Percentiles rank a stretch among this genome's conserved stretches.
phyloP scores from a whole-genome alignment of 2,113 vertebrate species.

The Trogon surrucura region DNA sequence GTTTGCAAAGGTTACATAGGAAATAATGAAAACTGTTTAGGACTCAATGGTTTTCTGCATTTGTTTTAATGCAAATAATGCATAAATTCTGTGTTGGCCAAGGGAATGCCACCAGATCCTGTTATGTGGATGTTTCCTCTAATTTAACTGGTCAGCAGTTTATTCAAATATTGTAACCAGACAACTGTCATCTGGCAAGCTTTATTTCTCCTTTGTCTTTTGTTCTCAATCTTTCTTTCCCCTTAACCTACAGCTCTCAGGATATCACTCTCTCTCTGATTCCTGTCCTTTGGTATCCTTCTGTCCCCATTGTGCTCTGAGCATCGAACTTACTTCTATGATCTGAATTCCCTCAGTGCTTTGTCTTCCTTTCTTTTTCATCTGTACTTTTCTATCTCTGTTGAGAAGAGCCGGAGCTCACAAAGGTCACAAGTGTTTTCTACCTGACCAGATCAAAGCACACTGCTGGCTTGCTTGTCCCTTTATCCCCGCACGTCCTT shows the following conservation, averaged over 20 bases:
- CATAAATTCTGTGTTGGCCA: not conserved
- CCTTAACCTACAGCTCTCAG: not conserved
- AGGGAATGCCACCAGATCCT: not conserved
- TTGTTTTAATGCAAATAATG: not conserved
- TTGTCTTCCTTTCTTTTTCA: not conserved
- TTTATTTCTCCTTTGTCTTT: not conserved
- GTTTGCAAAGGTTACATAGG: not conserved
- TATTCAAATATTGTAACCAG: slow-evolving; percentile 5
- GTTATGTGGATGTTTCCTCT: not conserved
- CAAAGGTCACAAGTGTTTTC: not conserved
- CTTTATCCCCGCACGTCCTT: not conserved
- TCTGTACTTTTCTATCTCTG: not conserved
- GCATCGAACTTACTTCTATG: not conserved
- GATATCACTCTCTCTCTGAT: not conserved
- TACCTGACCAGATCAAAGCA: not conserved
- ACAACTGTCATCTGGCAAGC: not conserved
- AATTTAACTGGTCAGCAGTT: not conserved
- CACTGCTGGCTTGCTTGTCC: not conserved
- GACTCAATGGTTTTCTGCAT: not conserved
- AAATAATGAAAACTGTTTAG: not conserved
- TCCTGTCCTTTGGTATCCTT: not conserved
- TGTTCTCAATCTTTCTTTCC: not conserved
- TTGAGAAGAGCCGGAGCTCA: not conserved
- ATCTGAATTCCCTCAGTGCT: not conserved
- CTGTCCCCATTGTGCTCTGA: not conserved